phyloP scores from a whole-genome alignment of 2,888 invertebrate genomes.

The Meiosimyza decipiens region DNA sequence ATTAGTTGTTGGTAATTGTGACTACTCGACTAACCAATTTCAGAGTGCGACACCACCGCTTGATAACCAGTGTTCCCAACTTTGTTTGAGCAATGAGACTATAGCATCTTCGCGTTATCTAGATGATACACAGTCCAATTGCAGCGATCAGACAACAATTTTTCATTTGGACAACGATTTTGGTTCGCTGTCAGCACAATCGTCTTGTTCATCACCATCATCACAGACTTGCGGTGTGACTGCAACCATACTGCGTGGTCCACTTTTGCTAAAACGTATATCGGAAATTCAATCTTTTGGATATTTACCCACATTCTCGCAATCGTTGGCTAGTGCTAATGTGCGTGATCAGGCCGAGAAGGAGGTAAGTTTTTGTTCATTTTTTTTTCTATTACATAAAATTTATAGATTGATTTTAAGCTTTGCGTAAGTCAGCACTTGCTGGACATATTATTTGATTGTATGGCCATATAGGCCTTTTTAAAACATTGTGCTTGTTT shows the following conservation, averaged over 20 bases:
- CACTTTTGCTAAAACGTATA: conserved; percentile 51
- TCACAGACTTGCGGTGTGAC: conserved; percentile 37
- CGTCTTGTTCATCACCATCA: conserved; percentile 49
- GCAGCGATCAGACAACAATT: conserved; percentile 52
- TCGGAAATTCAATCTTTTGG: conserved; percentile 59
- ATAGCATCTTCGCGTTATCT: conserved; percentile 45
- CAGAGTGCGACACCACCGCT: no score
- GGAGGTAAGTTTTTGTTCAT: conserved; percentile 53
- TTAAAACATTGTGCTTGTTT: no score
- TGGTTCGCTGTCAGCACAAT: conserved; percentile 43
- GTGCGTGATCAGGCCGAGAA: conserved; percentile 51
- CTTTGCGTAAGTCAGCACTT: no score
- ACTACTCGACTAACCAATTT: no score
- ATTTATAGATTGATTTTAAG: no score
- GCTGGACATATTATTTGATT: no score
- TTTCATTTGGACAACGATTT: conserved; percentile 51
- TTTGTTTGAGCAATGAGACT: conserved; percentile 49
- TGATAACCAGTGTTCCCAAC: conserved; percentile 33
- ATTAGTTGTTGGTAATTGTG: background rate
- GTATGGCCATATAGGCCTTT: no score
- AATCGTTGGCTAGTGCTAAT: conserved; percentile 49
- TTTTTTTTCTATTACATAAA: background rate
- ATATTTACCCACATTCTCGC: conserved; percentile 44
- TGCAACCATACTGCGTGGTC: conserved; percentile 39
- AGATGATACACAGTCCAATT: conserved; percentile 52